Base-by-base conservation (phyloP, 1,140 invertebrate species). In the Lepidotrigona ventralis region DNA sequence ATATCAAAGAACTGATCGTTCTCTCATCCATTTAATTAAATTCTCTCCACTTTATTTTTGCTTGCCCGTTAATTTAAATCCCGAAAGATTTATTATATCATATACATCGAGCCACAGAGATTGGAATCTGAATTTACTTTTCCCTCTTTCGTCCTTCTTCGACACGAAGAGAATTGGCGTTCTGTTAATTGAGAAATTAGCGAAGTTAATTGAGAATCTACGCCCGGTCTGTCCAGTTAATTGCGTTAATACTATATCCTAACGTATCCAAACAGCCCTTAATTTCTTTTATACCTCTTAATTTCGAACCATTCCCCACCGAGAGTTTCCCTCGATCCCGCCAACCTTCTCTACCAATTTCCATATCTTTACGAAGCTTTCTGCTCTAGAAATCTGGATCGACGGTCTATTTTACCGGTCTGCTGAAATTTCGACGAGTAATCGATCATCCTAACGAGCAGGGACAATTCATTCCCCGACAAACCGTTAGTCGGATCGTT, bases 121-220 rank as follows among this genome's bases (percentile, higher is more conserved):
- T 6, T 29, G 5, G 15, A 64, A 29, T 29, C 51, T 54, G 23
- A 60, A 29, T 72, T 23, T 39, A 23, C 60, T 8, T 46, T 15
- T 54, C 8, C 56, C 53, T 33, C 39, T 51, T 56, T 14, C 11
- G 23, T 26, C 29, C 19, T 1, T 14, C 21, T 46, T 2, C 33
- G 17, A 39, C 64, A 15, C 63, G 60, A 56, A 33, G 53, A 68
- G 79, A 56, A 66, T 72, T 17, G 9, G 60, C 23, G 6, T 79
- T 66, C 46, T 26, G 76, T 89, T 89, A 89, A 89, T 86, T 77
- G 88, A 89, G 84, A 86, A 83, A 89, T 89, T 89, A 85, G 76
- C 79, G 56, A 56, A 87, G 79, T 87, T 89, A 89, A 89, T 89
- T 85, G 87, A 89, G 87, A 83, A 82, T 19, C 87, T 68, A 66